These are phyloP conservation scores for Musca vetustissima DNA, from an alignment of 1,140 invertebrate genomes.

Conservation along the genomic window DNA sequence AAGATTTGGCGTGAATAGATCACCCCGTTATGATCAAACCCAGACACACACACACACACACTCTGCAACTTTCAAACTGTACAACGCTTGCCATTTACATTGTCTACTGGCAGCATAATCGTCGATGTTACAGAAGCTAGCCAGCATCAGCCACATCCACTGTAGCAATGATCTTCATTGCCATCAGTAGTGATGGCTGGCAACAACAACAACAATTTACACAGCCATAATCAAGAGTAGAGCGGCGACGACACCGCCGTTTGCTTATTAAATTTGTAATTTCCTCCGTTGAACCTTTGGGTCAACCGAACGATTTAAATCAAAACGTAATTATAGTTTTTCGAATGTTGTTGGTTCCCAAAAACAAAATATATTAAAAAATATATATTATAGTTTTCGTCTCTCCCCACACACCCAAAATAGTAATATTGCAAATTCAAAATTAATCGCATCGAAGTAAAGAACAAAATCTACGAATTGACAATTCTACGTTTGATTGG, in stretches of 20 bases:
- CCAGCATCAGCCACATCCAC: not conserved
- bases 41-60: too few relatives aligned
- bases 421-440: not conserved
- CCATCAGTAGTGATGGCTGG: not conserved
- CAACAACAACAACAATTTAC: not conserved
- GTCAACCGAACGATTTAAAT: constrained; percentile 56
- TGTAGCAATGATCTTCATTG: constrained; percentile 5
- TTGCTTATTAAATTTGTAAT: constrained; percentile 56
- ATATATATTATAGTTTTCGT: too few relatives aligned
- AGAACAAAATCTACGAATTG: too few relatives aligned
- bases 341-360: constrained; percentile 17
- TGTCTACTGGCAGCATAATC: too few relatives aligned
- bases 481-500: too few relatives aligned
- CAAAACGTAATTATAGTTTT: constrained; percentile 50
- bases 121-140: not conserved
- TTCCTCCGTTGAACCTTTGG: constrained; percentile 55
- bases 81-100: too few relatives aligned
- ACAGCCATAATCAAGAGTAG: too few relatives aligned
- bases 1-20: constrained; percentile 20
- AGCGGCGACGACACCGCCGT: too few relatives aligned
- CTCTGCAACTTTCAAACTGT: too few relatives aligned
- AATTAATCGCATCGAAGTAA: too few relatives aligned
- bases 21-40: constrained; percentile 7
- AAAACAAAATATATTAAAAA: too few relatives aligned
- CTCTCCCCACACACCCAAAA: not conserved